Conservation (phyloP, 2,888 invertebrate species). For the Tanaodytes sp. region DNA sequence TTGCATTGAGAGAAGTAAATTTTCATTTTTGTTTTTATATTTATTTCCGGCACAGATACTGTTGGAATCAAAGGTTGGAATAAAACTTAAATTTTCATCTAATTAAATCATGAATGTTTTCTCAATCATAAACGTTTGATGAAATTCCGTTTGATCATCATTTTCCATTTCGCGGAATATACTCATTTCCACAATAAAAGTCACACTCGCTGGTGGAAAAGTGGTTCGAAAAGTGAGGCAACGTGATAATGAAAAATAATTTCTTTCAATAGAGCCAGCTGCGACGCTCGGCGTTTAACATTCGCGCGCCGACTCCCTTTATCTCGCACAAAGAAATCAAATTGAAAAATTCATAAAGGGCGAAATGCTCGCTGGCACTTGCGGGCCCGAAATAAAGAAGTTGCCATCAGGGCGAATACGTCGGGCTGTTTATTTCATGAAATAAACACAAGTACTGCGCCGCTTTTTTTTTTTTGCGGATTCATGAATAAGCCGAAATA, state of each 20-base stretch:
- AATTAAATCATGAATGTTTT: too few species aligned
- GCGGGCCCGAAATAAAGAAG: constrained; percentile 9
- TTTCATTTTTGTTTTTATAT: too few species aligned
- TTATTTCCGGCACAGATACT: too few species aligned
- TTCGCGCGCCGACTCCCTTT: too few species aligned
- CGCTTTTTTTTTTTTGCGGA: constrained; percentile 39
- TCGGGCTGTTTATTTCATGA: constrained; percentile 29
- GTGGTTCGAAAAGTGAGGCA: background rate
- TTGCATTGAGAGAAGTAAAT: too few species aligned
- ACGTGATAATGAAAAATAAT: background rate
- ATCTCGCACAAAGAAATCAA: background rate
- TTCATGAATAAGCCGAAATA: constrained; percentile 43
- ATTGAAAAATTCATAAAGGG: constrained; percentile 8
- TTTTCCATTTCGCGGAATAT: too few species aligned
- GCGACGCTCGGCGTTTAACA: too few species aligned
- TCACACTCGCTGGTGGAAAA: background rate
- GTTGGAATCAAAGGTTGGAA: too few species aligned
- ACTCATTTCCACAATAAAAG: too few species aligned
- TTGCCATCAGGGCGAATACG: constrained; percentile 13
- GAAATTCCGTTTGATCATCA: too few species aligned
- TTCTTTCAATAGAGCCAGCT: background rate
- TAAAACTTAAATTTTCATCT: too few species aligned
- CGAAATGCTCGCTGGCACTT: constrained; percentile 13
- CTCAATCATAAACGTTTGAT: too few species aligned
- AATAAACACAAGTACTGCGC: constrained; percentile 31